These are phyloP conservation scores for Macrobrachium nipponense DNA, from an alignment of 1,140 invertebrate genomes.

Conservation along the genomic window DNA sequence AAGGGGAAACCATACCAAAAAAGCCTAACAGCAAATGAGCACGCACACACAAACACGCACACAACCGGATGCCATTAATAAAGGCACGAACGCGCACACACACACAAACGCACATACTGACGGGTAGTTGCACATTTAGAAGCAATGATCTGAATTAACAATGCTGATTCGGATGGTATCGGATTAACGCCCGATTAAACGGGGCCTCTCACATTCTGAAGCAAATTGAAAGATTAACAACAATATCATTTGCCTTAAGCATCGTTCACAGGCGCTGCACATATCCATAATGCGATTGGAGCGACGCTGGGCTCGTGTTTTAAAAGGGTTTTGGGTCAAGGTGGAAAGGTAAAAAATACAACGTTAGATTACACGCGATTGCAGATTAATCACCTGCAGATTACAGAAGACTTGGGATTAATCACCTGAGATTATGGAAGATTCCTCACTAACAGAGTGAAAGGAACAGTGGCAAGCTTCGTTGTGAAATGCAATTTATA, in stretches of 20 bases:
- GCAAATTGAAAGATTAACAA: slow-evolving; percentile 51
- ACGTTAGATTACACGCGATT: too few relatives aligned
- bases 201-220: slow-evolving; percentile 24
- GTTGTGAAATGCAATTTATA: too few relatives aligned
- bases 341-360: too few relatives aligned
- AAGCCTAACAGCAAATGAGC: background rate
- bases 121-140: background rate
- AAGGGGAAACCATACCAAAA: too few relatives aligned
- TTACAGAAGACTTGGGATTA: too few relatives aligned
- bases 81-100: background rate
- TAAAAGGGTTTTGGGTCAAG: too few relatives aligned
- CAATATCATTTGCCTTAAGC: slow-evolving; percentile 46
- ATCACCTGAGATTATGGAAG: too few relatives aligned
- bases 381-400: too few relatives aligned
- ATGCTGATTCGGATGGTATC: slow-evolving; percentile 38
- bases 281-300: slow-evolving; percentile 42
- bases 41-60: slow-evolving; percentile 23
- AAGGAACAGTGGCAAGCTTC: too few relatives aligned
- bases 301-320: too few relatives aligned
- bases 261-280: slow-evolving; percentile 26
- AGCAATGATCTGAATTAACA: slow-evolving; percentile 35
- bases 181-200: slow-evolving; percentile 38
- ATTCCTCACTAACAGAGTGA: too few relatives aligned
- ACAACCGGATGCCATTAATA: background rate
- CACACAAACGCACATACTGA: background rate